Evolutionary conservation across 37 sponge, comb jelly and placozoan species (phyloP), one percentile per base, ranked within the genome.

Genomic region (Oopsacas minuta): DNA sequence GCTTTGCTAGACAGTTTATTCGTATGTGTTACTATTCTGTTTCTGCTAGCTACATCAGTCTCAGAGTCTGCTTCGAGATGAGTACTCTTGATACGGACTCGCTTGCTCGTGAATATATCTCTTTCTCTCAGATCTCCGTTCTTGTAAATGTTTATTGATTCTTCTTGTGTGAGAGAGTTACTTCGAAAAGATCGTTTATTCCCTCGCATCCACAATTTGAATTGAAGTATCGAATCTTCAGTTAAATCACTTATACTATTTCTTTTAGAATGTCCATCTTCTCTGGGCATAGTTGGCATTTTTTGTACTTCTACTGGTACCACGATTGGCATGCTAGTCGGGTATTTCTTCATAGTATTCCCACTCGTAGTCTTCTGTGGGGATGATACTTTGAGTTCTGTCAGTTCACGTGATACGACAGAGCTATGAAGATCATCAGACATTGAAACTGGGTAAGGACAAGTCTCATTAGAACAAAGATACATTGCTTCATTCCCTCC

Each of bases 141-240:
- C 49, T 42, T 42, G 49, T 15, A 8, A 42, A 15, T 15, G 49
- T 42, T 42, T 15, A 15, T 17, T 5, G 28, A 25, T 3, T 61
- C 75, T 34, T 61, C 75, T 25, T 61, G 7, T 25, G 75, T 25
- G 75, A 61, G 22, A 3, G 75, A 61, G 28, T 61, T 61, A 34
- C 28, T 61, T 61, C 75, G 20, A 15, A 17, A 42, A n/a, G 30
- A 3, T 25, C 30, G 75, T 12, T 61, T 61, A 25, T 61, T 61
- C 17, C 28, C 75, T 12, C 75, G 75, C 75, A 61, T 61, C 75
- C 75, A 61, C 75, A 61, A n/a, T 61, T 34, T 61, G 75, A 61
- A 61, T 34, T 61, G 75, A 3, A 61, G 75, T 3, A 61, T 25
- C 75, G 20, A n/a, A 25, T 61, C 75, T 3, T 61, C 75, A n/a